Conservation (phyloP, 2,888 invertebrate genomes). For the Megamerina dolium region DNA sequence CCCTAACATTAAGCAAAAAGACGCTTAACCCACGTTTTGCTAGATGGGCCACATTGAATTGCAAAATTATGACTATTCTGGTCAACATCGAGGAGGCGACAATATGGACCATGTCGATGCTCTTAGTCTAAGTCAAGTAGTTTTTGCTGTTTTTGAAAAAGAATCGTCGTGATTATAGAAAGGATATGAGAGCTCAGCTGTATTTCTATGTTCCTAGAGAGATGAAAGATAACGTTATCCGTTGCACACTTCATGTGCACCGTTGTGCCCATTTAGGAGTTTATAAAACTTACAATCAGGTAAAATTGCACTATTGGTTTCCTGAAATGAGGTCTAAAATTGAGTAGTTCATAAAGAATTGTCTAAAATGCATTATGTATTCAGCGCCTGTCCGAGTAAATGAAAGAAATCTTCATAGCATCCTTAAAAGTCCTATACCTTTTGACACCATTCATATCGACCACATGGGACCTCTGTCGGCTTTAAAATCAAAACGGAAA, state of each 20-base stretch:
- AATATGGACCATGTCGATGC: constrained; percentile 3
- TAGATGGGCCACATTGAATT: neutral
- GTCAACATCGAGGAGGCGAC: neutral
- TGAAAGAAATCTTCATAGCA: constrained; percentile 8
- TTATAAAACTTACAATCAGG: neutral
- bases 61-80: neutral
- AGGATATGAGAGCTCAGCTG: neutral
- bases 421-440: constrained; percentile 7
- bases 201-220: neutral
- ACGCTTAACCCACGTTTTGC: neutral
- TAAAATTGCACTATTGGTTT: neutral
- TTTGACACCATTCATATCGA: constrained; percentile 12
- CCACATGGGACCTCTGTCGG: constrained; percentile 5
- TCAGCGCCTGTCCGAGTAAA: neutral
- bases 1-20: neutral
- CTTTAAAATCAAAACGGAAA: constrained; percentile 7
- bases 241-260: neutral
- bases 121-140: neutral
- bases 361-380: constrained; percentile 1
- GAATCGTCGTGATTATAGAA: no score
- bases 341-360: constrained; percentile 4
- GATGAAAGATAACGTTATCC: neutral
- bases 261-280: neutral
- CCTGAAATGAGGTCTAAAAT: constrained; percentile 1
- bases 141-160: no score